These are phyloP conservation scores for Drosophila diplacantha DNA, from an alignment of 2,888 invertebrate genomes.

Conservation along the genomic window DNA sequence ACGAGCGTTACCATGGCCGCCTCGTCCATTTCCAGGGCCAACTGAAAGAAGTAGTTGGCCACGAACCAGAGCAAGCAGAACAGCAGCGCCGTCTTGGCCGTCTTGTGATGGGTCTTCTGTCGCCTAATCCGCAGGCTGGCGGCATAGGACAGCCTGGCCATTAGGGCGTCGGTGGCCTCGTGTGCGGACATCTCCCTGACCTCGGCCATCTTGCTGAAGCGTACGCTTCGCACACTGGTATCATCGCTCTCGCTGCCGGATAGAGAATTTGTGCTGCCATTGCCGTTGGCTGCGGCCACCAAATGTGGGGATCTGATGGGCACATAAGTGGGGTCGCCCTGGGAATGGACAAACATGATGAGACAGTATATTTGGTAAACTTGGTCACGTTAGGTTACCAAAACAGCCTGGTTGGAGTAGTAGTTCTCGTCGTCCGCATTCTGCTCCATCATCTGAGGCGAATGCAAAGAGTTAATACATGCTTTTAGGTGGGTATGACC, in stretches of 20 bases:
- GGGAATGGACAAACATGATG: slow-evolving; percentile 50
- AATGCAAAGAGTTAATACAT: background rate
- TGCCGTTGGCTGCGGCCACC: slow-evolving; percentile 27
- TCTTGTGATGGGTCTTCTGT: slow-evolving; percentile 81
- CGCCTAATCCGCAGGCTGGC: slow-evolving; percentile 90
- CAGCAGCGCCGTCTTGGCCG: slow-evolving; percentile 89
- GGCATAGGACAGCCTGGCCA: slow-evolving; percentile 95
- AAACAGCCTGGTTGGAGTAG: slow-evolving; percentile 81
- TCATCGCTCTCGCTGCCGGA: slow-evolving; percentile 92
- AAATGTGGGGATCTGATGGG: slow-evolving; percentile 86
- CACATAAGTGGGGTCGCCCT: slow-evolving; percentile 95
- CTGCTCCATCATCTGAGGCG: slow-evolving; percentile 83
- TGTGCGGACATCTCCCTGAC: slow-evolving; percentile 91
- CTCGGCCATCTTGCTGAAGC: slow-evolving; percentile 94
- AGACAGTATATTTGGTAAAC: accelerated
- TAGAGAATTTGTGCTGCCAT: slow-evolving; percentile 61
- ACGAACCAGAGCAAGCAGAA: slow-evolving; percentile 96
- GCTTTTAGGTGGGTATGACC: accelerated
- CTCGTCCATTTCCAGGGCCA: slow-evolving; percentile 89
- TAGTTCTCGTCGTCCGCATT: slow-evolving; percentile 89
- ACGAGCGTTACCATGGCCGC: slow-evolving; percentile 92
- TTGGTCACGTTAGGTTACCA: slow-evolving; percentile 56
- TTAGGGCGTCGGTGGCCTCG: slow-evolving; percentile 94
- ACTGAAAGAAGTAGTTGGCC: slow-evolving; percentile 94
- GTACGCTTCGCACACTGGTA: slow-evolving; percentile 89